Evolutionary conservation across 2,113 vertebrate species (phyloP), one percentile per base, ranked within the genome.

Genomic region (Malurus cyaneus): DNA sequence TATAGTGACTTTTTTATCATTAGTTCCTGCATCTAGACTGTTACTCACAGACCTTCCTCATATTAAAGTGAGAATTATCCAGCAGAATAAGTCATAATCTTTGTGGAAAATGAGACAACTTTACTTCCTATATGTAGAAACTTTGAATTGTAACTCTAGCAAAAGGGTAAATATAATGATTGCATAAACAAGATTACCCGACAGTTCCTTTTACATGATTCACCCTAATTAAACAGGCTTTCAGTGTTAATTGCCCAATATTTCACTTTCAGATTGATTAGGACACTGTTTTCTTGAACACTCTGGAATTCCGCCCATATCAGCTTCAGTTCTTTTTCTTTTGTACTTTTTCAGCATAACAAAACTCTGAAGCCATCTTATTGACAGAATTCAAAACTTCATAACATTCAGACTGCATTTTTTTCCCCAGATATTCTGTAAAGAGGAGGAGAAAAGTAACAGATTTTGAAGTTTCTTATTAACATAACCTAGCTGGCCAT

Each of bases 231-330:
- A 91, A 87, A 80, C 8, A 74, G 23, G 11, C 11, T 88, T 93
- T 91, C 67, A 80, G 31, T 69, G 36, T 95, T 94, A 94, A 95
- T 88, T 95, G 73, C 24, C 70, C 64, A 19, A 49, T 89, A 72
- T 83, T 96, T 94, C 39, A 83, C 44, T 78, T 76, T 46, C 12
- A 74, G 57, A 88, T 67, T 69, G 76, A 83, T 89, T 82, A 82
- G 41, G 17, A 70, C 32, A 41, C 46, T 39, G 13, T 71, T 88
- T 73, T 70, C 39, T 62, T 80, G 50, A 91, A 57, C 34, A 47
- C 6, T 16, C 49, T 86, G 53, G 60, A 89, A 59, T 71, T 89
- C 47, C 89, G 36, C 74, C 69, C 1, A 0, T n/a, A 69, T 53
- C 26, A 32, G 10, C 57, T 78, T 89, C 53, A 73, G 24, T 28